These are phyloP conservation scores for Pungitius pungitius DNA, from an alignment of 2,113 vertebrate genomes.

Conservation along the genomic window DNA sequence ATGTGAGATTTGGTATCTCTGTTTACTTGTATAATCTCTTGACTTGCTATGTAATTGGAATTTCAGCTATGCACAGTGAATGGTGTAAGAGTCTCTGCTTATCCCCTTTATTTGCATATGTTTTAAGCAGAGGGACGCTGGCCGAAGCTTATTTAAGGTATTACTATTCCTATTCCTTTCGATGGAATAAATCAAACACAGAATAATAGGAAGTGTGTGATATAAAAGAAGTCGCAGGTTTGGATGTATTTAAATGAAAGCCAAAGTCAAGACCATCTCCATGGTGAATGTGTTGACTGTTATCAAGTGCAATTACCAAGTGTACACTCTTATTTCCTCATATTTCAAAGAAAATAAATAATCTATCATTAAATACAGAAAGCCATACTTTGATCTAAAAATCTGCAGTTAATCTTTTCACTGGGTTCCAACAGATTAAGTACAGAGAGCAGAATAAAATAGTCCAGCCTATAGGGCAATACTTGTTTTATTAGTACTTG, in stretches of 20 bases:
- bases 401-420: slow-evolving; percentile 44
- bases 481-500: slow-evolving; percentile 41
- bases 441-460: slow-evolving; percentile 35
- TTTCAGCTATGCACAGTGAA: slow-evolving; percentile 50
- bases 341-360: slow-evolving; percentile 44
- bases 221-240: slow-evolving; percentile 9
- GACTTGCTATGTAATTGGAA: slow-evolving; percentile 70
- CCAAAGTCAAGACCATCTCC: slow-evolving; percentile 5
- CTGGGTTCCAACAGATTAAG: slow-evolving; percentile 40
- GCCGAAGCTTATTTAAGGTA: slow-evolving; percentile 58
- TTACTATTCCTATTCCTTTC: slow-evolving; percentile 44
- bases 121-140: slow-evolving; percentile 36
- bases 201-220: slow-evolving; percentile 15
- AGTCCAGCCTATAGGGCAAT: slow-evolving; percentile 20
- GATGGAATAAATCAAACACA: slow-evolving; percentile 52
- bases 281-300: not conserved
- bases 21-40: slow-evolving; percentile 55
- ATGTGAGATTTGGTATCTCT: slow-evolving; percentile 56
- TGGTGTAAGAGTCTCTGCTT: slow-evolving; percentile 57
- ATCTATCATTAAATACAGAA: slow-evolving; percentile 35
- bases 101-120: slow-evolving; percentile 68
- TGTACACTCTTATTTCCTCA: slow-evolving; percentile 1
- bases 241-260: slow-evolving; percentile 16
- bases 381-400: slow-evolving; percentile 55
- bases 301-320: slow-evolving; percentile 15